Base-by-base conservation (phyloP, 1,140 invertebrate genomes). In the Littorina saxatilis region DNA sequence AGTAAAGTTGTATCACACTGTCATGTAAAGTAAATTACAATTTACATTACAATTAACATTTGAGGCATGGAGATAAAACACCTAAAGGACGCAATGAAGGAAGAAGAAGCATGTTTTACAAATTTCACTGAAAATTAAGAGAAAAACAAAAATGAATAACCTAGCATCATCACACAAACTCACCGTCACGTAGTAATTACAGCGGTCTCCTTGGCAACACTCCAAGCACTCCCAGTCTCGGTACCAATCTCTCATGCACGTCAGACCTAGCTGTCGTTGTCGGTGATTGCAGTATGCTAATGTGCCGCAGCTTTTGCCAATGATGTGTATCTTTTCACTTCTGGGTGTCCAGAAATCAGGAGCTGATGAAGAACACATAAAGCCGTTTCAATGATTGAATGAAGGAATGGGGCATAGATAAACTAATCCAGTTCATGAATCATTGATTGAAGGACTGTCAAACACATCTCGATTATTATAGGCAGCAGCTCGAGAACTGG, bases 191-290 rank as follows among this genome's bases (percentile, higher is more conserved):
- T 96, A 99, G 92, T 98, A 99, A 92, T 99, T 99, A 92, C 98
- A 99, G 81, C 97, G 94, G 92, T 99, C 98, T 63, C 98, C 98
- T 89, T 96, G 95, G 92, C 98, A 99, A 92, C 98, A 99, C 92
- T 99, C 98, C 0, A 96, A 96, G 94, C 98, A 99, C 83, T 96
- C 95, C 98, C 98, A 99, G 93, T 99, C 98, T 89, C 98, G 95
- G 89, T 99, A 99, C 97, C 97, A 99, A 89, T 99, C 97, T 89
- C 98, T 95, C 29, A 97, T 97, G 91, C 98, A 99, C 83, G 95
- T 75, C 29, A 87, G 61, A 15, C 87, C 87, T 27, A 85, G 50
- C 9, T 74, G 52, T 92, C 75, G 93, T 93, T 85, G 96, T 94
- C 79, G 94, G 94, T 93, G 92, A 78, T 96, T 94, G 92, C 98